phyloP scores from a whole-genome alignment of 2,113 vertebrate genomes.

The Pteropus alecto region DNA sequence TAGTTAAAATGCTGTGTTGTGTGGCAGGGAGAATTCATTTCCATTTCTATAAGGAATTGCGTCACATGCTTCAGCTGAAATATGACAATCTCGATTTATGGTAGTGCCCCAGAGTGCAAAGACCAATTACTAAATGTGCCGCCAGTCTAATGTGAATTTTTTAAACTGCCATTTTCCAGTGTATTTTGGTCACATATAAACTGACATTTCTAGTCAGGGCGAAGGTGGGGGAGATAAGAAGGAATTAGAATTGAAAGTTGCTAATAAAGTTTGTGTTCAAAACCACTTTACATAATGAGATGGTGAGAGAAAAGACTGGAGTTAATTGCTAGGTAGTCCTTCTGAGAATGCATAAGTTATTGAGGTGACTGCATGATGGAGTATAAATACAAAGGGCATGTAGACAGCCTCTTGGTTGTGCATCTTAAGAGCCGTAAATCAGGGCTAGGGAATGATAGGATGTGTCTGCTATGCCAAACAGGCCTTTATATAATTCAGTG shows the following conservation, averaged over 20 bases:
- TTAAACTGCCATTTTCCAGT: slow-evolving; percentile 64
- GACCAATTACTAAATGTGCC: slow-evolving; percentile 67
- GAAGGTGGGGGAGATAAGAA: neutral
- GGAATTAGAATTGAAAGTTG: slow-evolving; percentile 65
- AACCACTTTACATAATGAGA: slow-evolving; percentile 63
- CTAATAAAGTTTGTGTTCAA: slow-evolving; percentile 70
- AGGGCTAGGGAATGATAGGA: slow-evolving; percentile 22
- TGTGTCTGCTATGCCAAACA: slow-evolving; percentile 57
- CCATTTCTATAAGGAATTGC: slow-evolving; percentile 54
- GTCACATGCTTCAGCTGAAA: slow-evolving; percentile 58
- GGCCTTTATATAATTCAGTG: slow-evolving; percentile 65
- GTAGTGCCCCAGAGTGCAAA: slow-evolving; percentile 50
- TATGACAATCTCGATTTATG: slow-evolving; percentile 67
- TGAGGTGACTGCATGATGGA: slow-evolving; percentile 35
- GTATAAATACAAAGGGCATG: slow-evolving; percentile 31
- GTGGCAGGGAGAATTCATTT: slow-evolving; percentile 53
- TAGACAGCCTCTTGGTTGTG: slow-evolving; percentile 32
- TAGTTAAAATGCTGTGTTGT: slow-evolving; percentile 37
- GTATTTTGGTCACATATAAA: slow-evolving; percentile 52
- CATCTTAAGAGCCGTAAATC: slow-evolving; percentile 65
- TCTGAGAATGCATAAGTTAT: slow-evolving; percentile 64
- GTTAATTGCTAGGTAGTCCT: slow-evolving; percentile 67
- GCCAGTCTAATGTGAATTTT: slow-evolving; percentile 36
- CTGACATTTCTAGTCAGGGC: slow-evolving; percentile 36
- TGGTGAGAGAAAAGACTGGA: slow-evolving; percentile 40